phyloP scores from a whole-genome alignment of 2,888 invertebrate species.

The Nymphalis polychloros region DNA sequence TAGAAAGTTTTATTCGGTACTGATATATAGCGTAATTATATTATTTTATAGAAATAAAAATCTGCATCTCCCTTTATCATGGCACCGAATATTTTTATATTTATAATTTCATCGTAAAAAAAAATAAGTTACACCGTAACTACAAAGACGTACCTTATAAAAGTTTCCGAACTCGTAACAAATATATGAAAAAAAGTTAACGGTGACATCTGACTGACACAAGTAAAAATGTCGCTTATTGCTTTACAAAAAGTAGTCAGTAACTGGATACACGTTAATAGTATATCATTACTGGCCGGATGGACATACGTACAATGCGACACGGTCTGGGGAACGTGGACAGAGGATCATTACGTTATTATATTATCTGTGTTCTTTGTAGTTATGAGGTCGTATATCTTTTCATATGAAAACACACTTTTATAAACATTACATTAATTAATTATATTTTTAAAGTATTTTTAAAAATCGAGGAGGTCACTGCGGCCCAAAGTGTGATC shows the following conservation, averaged over 20 bases:
- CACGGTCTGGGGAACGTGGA: conserved; percentile 45
- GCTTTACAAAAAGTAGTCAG: conserved; percentile 28
- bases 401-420: conserved; percentile 5
- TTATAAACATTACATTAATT: not conserved
- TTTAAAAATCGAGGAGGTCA: too few species aligned
- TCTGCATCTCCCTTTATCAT: too few species aligned
- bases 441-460: not conserved
- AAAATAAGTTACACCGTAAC: not conserved
- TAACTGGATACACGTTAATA: conserved; percentile 42
- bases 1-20: too few species aligned
- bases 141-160: not conserved
- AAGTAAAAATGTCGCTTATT: conserved; percentile 35
- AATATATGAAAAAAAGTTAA: conserved; percentile 16
- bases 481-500: too few species aligned
- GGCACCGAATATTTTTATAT: too few species aligned
- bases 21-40: too few species aligned
- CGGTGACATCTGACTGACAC: conserved; percentile 28
- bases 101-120: too few species aligned
- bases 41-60: too few species aligned
- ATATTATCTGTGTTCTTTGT: conserved; percentile 25
- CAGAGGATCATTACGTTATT: conserved; percentile 36
- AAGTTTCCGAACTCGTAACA: conserved; percentile 1
- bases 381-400: conserved; percentile 15
- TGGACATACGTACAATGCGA: conserved; percentile 50
- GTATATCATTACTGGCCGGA: conserved; percentile 49